Base-by-base conservation (phyloP, 2,113 vertebrate genomes). In the Silurus asotus region DNA sequence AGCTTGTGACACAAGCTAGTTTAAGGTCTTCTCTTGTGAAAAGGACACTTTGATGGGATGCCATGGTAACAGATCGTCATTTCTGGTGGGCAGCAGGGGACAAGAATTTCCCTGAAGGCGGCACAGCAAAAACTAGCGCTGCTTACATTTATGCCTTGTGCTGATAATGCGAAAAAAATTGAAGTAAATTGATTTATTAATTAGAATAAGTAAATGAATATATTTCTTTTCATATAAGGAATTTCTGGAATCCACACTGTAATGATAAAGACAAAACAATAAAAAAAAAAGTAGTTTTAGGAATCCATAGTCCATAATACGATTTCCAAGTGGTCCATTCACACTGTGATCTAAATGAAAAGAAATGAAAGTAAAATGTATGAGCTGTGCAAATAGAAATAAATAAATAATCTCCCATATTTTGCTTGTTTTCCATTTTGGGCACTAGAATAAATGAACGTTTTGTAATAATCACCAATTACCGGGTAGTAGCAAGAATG, bases 31-130 rank as follows among this genome's bases (percentile, higher is more conserved):
- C 83, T 86, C 20, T 55, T n/a, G 13, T 72, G 20, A 86, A n/a
- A 81, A 88, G 89, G 85, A 91, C 89, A 91, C 90, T 84, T 86
- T 87, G 90, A 92, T 89, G 87, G 86, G 91, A 88, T 91, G 91
- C 85, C 91, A 87, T 88, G 84, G 86, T 89, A 90, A 93, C 92
- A 92, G 91, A 87, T 86, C 81, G 90, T 88, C 89, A 88, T 86
- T 90, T 84, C 82, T 89, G 89, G 86, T 91, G 88, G 87, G 84
- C 76, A 85, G 65, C 8, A 19, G 37, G 67, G 53, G 58, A 87
- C 61, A 59, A 76, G 79, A 55, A n/a, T 82, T 62, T 75, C 48
- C 85, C 81, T 25, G 83, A 72, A n/a, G 86, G 85, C 14, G 88
- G 76, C 37, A 81, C 64, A 83, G 15, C 72, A 83, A 80, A 89